Percentiles rank a stretch among this genome's conserved stretches.
Conservation (phyloP, 1,140 invertebrate genomes). For the Cotesia typhae region DNA sequence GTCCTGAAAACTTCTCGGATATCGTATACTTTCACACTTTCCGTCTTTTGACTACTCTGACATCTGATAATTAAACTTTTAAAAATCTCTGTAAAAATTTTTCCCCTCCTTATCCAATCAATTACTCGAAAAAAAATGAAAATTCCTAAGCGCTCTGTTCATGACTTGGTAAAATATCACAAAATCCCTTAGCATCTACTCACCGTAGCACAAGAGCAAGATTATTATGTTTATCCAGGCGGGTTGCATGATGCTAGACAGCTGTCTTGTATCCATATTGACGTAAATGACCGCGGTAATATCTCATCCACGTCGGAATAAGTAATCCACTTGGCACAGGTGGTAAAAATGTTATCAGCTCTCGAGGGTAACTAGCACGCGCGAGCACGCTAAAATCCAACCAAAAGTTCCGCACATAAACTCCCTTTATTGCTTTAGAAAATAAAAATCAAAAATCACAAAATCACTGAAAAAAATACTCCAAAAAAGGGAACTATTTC, state of each 20-base stretch:
- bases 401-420: not conserved
- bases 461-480: not conserved
- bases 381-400: not conserved
- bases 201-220: conserved; percentile 35
- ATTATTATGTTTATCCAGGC: conserved; percentile 28
- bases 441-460: not conserved
- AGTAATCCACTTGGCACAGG: conserved; percentile 25
- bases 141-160: no score
- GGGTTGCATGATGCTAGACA: conserved; percentile 36
- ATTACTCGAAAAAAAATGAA: no score
- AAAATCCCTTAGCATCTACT: conserved; percentile 8
- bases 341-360: conserved; percentile 28
- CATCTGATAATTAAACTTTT: no score
- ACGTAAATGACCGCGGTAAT: conserved; percentile 6
- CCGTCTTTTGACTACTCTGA: no score
- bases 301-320: conserved; percentile 1
- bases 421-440: no score
- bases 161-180: no score
- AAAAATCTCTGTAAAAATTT: no score
- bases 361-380: conserved; percentile 14
- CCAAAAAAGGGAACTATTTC: not conserved
- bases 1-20: no score
- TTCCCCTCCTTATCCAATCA: no score
- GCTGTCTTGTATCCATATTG: conserved; percentile 39
- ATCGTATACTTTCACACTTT: no score